These are phyloP conservation scores for Crenichthys baileyi DNA, from an alignment of 2,797 vertebrate species.

Conservation along the genomic window DNA sequence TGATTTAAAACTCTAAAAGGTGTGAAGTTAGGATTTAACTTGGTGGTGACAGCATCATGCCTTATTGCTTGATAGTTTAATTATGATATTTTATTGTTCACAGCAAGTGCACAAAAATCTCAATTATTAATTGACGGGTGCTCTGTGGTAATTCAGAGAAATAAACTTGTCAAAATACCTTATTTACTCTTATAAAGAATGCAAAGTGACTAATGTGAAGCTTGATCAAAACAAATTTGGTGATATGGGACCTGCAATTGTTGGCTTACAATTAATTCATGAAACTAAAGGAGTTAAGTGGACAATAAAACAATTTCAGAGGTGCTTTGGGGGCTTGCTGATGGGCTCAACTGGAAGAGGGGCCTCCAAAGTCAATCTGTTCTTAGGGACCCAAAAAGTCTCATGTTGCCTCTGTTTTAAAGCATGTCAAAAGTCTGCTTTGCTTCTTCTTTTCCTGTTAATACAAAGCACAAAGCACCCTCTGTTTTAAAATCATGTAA, in stretches of 20 bases:
- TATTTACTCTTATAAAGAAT: no score
- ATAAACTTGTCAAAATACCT: background rate
- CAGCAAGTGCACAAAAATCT: background rate
- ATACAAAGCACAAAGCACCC: conserved; percentile 5
- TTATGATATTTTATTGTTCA: background rate
- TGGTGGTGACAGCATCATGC: background rate
- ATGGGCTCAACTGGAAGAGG: background rate
- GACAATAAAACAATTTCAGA: background rate
- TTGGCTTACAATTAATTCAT: background rate
- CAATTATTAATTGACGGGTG: background rate
- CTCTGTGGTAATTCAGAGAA: background rate
- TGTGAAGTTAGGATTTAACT: background rate
- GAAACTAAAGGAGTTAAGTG: background rate
- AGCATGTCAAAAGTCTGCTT: background rate
- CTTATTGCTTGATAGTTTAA: background rate
- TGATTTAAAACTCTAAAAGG: background rate
- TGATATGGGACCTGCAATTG: background rate
- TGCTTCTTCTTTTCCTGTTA: background rate
- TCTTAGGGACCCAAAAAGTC: background rate
- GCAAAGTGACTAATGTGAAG: background rate
- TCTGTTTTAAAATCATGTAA: conserved; percentile 13
- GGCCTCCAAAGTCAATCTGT: background rate
- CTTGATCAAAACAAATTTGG: background rate
- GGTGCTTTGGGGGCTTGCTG: background rate
- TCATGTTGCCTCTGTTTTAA: background rate